Percentiles rank a stretch among this genome's conserved stretches.
Conservation (phyloP, 2,888 invertebrate genomes). For the Eudemis profundana region DNA sequence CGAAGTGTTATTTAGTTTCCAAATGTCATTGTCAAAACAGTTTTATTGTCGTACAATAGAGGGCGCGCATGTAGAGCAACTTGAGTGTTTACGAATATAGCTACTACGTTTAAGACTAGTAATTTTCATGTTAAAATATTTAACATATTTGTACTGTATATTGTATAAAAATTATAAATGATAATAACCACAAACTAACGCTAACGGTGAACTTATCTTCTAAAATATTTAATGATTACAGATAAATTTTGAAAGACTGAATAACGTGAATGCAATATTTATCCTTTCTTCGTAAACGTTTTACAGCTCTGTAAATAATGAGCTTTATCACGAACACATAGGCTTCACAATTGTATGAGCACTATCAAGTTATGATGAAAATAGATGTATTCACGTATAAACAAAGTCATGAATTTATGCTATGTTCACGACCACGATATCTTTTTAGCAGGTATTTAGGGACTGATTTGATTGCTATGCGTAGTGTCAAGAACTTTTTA, state of each 20-base stretch:
- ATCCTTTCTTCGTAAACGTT: conserved; percentile 4
- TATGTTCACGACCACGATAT: not conserved
- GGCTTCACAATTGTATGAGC: not conserved
- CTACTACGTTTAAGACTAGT: conserved; percentile 1
- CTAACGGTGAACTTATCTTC: too few relatives aligned
- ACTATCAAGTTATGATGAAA: not conserved
- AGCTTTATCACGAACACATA: not conserved
- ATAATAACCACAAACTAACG: too few relatives aligned
- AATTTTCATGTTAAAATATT: too few relatives aligned
- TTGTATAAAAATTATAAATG: too few relatives aligned
- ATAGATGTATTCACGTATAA: not conserved
- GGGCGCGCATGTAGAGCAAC: conserved; percentile 48
- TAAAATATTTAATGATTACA: too few relatives aligned
- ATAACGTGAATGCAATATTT: not conserved
- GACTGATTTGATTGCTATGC: not conserved
- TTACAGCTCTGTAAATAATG: not conserved
- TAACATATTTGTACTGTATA: too few relatives aligned
- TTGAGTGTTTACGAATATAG: conserved; percentile 55
- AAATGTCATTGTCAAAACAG: conserved; percentile 40
- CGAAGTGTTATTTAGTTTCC: conserved; percentile 33
- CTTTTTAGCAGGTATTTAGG: not conserved
- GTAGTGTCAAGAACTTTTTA: not conserved
- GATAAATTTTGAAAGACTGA: not conserved
- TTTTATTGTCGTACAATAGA: conserved; percentile 50
- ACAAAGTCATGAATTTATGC: not conserved